These are phyloP conservation scores for Lasioglossum figueresi DNA, from an alignment of 2,888 invertebrate genomes.

Conservation along the genomic window DNA sequence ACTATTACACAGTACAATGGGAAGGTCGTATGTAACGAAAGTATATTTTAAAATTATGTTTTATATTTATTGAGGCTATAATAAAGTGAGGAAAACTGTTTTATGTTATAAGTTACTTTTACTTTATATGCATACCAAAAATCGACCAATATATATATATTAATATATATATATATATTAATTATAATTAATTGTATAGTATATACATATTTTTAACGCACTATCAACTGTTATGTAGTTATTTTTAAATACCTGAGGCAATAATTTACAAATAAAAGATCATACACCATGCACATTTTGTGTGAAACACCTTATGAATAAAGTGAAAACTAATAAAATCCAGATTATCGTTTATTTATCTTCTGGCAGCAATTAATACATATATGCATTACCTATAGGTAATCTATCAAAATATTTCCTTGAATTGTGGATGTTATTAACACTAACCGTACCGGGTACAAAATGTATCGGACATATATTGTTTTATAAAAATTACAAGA, in stretches of 20 bases:
- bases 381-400: too few relatives aligned
- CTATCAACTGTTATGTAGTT: slow-evolving; percentile 36
- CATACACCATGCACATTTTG: not conserved
- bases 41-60: slow-evolving; percentile 43
- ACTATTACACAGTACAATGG: slow-evolving; percentile 25
- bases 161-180: too few relatives aligned
- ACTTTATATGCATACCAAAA: slow-evolving; percentile 10
- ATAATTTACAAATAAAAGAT: slow-evolving; percentile 32
- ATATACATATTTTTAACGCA: slow-evolving; percentile 8
- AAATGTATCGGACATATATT: too few relatives aligned
- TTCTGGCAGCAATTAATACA: not conserved
- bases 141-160: slow-evolving; percentile 24
- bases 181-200: slow-evolving; percentile 31
- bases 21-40: slow-evolving; percentile 34
- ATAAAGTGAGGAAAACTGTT: slow-evolving; percentile 22
- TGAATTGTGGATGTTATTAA: too few relatives aligned
- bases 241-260: slow-evolving; percentile 39
- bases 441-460: too few relatives aligned
- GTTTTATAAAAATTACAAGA: too few relatives aligned
- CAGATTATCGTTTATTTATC: not conserved
- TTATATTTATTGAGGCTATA: slow-evolving; percentile 45
- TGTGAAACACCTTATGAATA: not conserved
- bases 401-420: too few relatives aligned
- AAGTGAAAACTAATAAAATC: not conserved
- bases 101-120: slow-evolving; percentile 24